Conservation (phyloP, 2,888 invertebrate genomes). For the Leptopilina myrica region DNA sequence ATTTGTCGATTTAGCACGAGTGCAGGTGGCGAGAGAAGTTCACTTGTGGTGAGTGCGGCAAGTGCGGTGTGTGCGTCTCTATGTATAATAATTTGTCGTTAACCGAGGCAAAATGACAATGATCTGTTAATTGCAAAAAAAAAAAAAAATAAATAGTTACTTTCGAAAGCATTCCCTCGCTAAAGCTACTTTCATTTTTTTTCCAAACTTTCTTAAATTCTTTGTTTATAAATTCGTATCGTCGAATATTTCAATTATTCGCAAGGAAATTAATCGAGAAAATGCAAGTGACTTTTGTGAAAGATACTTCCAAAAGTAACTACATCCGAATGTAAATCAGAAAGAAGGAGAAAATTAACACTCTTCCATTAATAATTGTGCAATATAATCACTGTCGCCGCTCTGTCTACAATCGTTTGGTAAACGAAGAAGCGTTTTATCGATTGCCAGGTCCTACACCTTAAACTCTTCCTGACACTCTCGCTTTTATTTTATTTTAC, state of each 20-base stretch:
- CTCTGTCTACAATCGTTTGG: constrained; percentile 16
- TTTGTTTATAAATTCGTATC: background rate
- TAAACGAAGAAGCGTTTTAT: constrained; percentile 52
- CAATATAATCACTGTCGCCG: background rate
- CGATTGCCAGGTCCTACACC: constrained; percentile 52
- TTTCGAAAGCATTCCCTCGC: constrained; percentile 28
- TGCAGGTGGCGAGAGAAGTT: constrained; percentile 1
- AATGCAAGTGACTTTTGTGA: constrained; percentile 27
- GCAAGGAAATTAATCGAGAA: constrained; percentile 13
- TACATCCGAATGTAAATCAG: background rate
- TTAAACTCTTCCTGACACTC: constrained; percentile 37
- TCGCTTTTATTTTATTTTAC: constrained; percentile 4
- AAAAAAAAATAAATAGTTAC: background rate
- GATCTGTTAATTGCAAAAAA: background rate
- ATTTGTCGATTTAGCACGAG: background rate
- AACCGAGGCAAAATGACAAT: background rate
- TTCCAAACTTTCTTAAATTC: background rate
- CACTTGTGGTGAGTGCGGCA: constrained; percentile 19
- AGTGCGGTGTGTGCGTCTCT: background rate
- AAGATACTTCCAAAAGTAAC: constrained; percentile 30
- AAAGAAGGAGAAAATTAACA: too few relatives aligned
- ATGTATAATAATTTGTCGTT: background rate
- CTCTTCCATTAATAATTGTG: background rate
- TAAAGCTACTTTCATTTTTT: constrained; percentile 21
- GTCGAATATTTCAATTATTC: background rate